Evolutionary conservation across 2,797 vertebrate species (phyloP), one percentile per base, ranked within the genome.

Genomic region (Labroides dimidiatus): DNA sequence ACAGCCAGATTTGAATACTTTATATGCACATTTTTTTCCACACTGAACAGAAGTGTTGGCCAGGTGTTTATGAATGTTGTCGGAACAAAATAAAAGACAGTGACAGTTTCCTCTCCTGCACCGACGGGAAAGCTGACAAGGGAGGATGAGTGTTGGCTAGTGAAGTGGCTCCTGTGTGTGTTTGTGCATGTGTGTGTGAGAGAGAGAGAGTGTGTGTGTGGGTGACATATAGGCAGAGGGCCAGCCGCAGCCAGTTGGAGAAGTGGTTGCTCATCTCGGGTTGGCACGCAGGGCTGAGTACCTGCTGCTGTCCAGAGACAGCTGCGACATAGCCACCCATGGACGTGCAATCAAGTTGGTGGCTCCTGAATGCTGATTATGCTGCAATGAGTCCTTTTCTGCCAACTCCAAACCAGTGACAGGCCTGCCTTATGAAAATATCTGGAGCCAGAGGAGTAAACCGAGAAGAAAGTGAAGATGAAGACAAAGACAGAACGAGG

Each of bases 271-370:
- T 81, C 81, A 78, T 93, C 92, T 94, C 89, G 14, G 14, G 93
- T 94, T 95, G 96, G 94, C 89, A 95, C 94, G 93, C 94, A 82
- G 81, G 86, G 91, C 90, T 84, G 88, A 86, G 93, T 92, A 89
- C 91, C 89, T 84, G 23, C 87, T 94, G 91, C 87, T 93, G 95
- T 93, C 95, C 93, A 51, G 92, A 94, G 95, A 94, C 96, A 98
- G 96, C 96, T 97, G 96, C 93, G 93, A 93, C 64, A 79, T 93
- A 96, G 94, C 94, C 93, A 96, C 93, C 95, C 95, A 90, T 96
- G 88, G 94, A 93, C 82, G 87, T 85, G 51, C 96, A 94, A 94
- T 93, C 96, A 95, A 95, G 96, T 94, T 76, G 79, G 84, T 0
- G 84, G 87, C 90, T 85, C 86, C 91, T 88, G 95, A 95, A 95